Evolutionary conservation across 2,113 vertebrate species (phyloP).

Genomic region (Lonchura striata): DNA sequence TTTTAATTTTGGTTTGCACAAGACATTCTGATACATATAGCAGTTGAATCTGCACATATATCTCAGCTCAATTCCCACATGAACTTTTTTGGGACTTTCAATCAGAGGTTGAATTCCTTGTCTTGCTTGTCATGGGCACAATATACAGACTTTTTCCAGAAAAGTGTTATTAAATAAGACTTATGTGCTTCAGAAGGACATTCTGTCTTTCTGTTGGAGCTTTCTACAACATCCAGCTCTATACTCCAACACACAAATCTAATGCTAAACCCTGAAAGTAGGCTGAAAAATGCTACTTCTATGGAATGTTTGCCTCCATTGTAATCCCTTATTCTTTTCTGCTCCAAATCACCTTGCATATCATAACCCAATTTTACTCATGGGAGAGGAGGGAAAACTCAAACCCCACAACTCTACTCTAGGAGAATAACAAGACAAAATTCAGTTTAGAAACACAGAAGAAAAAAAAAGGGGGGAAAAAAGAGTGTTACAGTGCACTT

Average conservation of each 20-base stretch:
- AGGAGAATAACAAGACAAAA: neutral
- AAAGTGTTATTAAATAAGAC: neutral
- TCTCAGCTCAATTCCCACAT: neutral
- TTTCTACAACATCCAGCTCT: neutral
- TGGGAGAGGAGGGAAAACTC: neutral
- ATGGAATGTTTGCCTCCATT: neutral
- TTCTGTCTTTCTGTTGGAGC: neutral
- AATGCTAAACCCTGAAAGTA: neutral
- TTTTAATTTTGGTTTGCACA: neutral
- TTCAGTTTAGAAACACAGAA: neutral
- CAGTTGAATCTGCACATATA: neutral
- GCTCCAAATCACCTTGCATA: neutral
- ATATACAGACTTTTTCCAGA: neutral
- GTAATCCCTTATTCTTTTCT: neutral
- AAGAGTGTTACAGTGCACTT: too few species aligned
- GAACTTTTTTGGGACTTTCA: neutral
- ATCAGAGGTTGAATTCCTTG: neutral
- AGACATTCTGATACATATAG: neutral
- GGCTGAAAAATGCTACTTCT: neutral
- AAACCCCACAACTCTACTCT: neutral
- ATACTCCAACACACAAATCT: neutral
- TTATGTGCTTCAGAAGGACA: neutral
- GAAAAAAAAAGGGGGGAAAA: too few species aligned
- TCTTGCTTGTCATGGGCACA: neutral
- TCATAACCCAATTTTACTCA: neutral